phyloP scores from a whole-genome alignment of 2,888 invertebrate species.

The Acleris literana region DNA sequence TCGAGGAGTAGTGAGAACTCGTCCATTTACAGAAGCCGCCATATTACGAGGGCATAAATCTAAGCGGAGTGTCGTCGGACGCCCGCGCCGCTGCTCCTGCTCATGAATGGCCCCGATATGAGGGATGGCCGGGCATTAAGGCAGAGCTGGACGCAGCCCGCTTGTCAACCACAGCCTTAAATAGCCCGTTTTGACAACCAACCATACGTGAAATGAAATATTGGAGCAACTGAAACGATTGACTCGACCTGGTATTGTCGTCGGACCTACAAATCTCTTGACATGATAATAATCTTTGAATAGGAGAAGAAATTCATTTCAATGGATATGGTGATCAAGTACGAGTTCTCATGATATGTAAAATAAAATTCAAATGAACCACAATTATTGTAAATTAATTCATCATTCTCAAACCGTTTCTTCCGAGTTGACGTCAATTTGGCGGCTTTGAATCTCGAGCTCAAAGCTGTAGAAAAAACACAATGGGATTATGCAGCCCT shows the following conservation, averaged over 20 bases:
- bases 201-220: slow-evolving; percentile 78
- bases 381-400: slow-evolving; percentile 63
- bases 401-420: slow-evolving; percentile 65
- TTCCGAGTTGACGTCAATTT: slow-evolving; percentile 66
- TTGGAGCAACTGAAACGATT: slow-evolving; percentile 61
- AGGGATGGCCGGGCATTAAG: slow-evolving; percentile 67
- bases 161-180: slow-evolving; percentile 60
- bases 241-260: slow-evolving; percentile 45
- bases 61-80: slow-evolving; percentile 71
- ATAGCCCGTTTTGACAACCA: slow-evolving; percentile 75
- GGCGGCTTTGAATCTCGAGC: slow-evolving; percentile 62
- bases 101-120: slow-evolving; percentile 75
- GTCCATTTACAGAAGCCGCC: slow-evolving; percentile 78
- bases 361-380: slow-evolving; percentile 14
- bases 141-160: slow-evolving; percentile 55
- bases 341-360: slow-evolving; percentile 2
- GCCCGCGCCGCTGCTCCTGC: slow-evolving; percentile 44
- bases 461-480: slow-evolving; percentile 71
- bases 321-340: not conserved
- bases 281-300: slow-evolving; percentile 29
- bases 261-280: slow-evolving; percentile 28
- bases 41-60: slow-evolving; percentile 75
- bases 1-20: slow-evolving; percentile 73
- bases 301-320: slow-evolving; percentile 2
- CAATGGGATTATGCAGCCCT: slow-evolving; percentile 79